Evolutionary conservation across 1,140 invertebrate species (phyloP), one percentile per base, ranked within the genome.

Genomic region (Neodiprion virginianus): DNA sequence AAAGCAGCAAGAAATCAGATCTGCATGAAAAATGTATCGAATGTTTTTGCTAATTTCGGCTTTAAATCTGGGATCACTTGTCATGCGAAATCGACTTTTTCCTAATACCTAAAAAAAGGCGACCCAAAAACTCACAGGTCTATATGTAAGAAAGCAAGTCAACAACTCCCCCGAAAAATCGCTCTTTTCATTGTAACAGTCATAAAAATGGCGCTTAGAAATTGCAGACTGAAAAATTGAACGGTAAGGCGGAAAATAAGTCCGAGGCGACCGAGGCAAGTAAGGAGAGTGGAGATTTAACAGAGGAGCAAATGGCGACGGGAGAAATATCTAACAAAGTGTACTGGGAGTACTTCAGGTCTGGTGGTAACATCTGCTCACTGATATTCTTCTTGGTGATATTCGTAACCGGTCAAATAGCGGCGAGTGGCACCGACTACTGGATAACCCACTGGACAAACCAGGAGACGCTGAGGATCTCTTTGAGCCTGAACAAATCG

Each of bases 381-480:
- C 88, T 95, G 0, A 68, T 89, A 0, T 75, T 92, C 1, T 89
- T 96, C 23, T 67, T 92, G 0, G 67, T 92, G 0, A 75, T 92
- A 0, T 90, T 94, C 78, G 14, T 95, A 1, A 14, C 95, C 0
- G 92, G 94, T 0, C 95, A 96, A 88, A 84, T 90, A 0, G 84
- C 90, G 0, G 94, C 92, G 49, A 94, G 93, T 75, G 91, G 91
- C 0, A 91, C 91, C 8, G 95, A 97, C 82, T 97, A 92, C 82
- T 97, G 95, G 91, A 88, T 96, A 0, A 93, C 93, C 76, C 93
- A 91, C 73, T 97, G 95, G 96, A 90, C 90, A 0, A 89, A 89
- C 49, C 74, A 89, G 48, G 90, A 91, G 76, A 40, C 28, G 28
- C 28, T 28, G 28, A 40, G 28, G 28, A 5, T 40, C 5, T 40